These are phyloP conservation scores for Xylota sylvarum DNA, from an alignment of 2,888 invertebrate species.

Conservation along the genomic window DNA sequence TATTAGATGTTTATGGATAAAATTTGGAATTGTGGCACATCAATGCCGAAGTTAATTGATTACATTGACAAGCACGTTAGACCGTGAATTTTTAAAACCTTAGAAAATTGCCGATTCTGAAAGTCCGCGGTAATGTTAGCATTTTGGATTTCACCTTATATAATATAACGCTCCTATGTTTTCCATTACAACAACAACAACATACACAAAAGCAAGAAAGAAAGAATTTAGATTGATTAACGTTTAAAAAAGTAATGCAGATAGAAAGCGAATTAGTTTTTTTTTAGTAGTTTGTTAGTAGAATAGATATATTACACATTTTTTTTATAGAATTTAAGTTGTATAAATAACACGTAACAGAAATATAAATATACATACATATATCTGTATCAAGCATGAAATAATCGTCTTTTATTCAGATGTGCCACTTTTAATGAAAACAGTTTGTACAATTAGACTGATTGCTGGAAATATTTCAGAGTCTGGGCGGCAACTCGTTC, in stretches of 20 bases:
- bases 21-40: too few species aligned
- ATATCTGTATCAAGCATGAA: conserved; percentile 63
- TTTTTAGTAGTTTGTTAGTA: conserved; percentile 57
- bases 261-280: conserved; percentile 35
- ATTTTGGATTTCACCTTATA: not conserved
- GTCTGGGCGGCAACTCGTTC: too few species aligned
- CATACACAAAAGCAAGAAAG: too few species aligned
- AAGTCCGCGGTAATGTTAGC: not conserved
- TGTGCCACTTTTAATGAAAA: not conserved
- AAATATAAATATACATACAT: conserved; percentile 50
- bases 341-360: conserved; percentile 62
- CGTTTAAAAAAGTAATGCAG: conserved; percentile 40
- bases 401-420: conserved; percentile 33
- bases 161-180: conserved; percentile 48
- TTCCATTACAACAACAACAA: conserved; percentile 48
- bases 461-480: too few species aligned
- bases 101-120: not conserved
- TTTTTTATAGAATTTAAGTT: conserved; percentile 62
- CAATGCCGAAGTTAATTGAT: not conserved
- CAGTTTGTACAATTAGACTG: too few species aligned
- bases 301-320: conserved; percentile 38
- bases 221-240: conserved; percentile 41
- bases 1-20: too few species aligned
- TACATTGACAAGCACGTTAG: not conserved
- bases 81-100: not conserved